phyloP scores from a whole-genome alignment of 2,113 vertebrate genomes.

The Ceyx margarethae region DNA sequence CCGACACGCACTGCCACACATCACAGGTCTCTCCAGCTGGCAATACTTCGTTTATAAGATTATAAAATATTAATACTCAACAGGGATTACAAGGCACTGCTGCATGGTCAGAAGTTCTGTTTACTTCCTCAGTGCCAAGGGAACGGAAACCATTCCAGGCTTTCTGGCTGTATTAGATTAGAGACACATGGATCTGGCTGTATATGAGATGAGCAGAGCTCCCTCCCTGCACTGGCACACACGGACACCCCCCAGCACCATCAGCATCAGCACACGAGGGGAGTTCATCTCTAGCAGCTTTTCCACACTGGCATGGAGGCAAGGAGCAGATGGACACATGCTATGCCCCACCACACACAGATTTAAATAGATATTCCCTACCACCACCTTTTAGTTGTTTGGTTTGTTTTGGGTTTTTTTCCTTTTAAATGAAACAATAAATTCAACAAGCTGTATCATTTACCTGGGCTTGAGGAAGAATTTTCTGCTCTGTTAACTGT shows the following conservation, averaged over 20 bases:
- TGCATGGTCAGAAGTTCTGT: no score
- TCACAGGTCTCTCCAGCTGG: no score
- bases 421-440: background rate
- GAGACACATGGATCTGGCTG: background rate
- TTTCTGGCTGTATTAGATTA: background rate
- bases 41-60: no score
- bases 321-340: background rate
- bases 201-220: background rate
- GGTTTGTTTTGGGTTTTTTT: background rate
- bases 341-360: background rate
- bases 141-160: no score
- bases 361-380: background rate
- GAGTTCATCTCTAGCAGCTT: background rate
- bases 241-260: no score
- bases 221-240: background rate
- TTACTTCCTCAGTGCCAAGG: no score
- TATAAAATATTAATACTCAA: no score
- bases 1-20: no score
- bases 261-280: no score
- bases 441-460: background rate
- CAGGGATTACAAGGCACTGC: no score
- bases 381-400: background rate
- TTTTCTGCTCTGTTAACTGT: background rate
- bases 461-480: background rate
- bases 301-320: background rate